Conservation (phyloP, 2,113 vertebrate genomes). For the Neotragus pygmaeus region DNA sequence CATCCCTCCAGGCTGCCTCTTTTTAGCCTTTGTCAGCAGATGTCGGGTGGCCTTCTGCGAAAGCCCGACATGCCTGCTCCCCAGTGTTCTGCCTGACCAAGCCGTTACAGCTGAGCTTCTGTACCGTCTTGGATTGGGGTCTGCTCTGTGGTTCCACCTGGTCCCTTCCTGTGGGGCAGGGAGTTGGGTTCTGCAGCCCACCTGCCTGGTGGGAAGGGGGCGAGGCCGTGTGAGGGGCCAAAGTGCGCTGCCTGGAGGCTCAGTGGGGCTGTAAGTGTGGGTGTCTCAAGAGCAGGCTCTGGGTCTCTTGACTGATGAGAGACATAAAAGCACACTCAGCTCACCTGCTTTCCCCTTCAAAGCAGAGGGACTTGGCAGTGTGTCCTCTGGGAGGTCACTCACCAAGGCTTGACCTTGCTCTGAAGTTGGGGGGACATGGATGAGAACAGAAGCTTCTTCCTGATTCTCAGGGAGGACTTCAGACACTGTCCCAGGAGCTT, state of each 20-base stretch:
- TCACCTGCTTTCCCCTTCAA: neutral
- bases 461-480: neutral
- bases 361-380: neutral
- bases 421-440: neutral
- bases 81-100: neutral
- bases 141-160: neutral
- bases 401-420: neutral
- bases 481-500: neutral
- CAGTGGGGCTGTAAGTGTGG: accelerated
- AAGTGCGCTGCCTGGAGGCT: neutral
- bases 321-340: neutral
- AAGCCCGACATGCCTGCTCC: neutral
- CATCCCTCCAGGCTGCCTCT: neutral
- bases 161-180: neutral
- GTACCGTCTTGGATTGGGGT: neutral
- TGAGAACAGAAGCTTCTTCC: neutral
- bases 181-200: neutral
- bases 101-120: too few species aligned
- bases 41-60: neutral
- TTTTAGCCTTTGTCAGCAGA: neutral
- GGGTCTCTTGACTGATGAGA: neutral
- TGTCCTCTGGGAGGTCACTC: neutral
- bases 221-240: neutral
- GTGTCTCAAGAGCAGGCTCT: neutral
- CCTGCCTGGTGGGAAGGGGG: neutral